Conservation (phyloP, 2,113 vertebrate genomes). For the Bothrops jararaca region DNA sequence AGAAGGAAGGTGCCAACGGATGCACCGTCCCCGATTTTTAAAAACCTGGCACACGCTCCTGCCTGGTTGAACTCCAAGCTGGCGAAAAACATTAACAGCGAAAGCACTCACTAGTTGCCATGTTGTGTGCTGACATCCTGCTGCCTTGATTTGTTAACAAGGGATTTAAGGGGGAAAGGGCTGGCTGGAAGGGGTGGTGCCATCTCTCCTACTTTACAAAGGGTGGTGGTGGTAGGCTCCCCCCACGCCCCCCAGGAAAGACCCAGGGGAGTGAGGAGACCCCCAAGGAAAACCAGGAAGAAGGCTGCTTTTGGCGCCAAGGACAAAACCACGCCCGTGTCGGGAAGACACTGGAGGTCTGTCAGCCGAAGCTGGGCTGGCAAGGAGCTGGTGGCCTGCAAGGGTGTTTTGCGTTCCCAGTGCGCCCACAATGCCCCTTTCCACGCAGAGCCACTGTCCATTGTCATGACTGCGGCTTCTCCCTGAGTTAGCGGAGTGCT, state of each 20-base stretch:
- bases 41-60: rapidly evolving
- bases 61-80: slow-evolving; percentile 1
- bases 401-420: neutral
- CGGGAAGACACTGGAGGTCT: neutral
- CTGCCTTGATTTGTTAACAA: slow-evolving; percentile 63
- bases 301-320: neutral
- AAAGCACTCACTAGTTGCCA: slow-evolving; percentile 44
- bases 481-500: neutral
- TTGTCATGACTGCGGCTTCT: neutral
- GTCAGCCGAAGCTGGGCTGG: neutral
- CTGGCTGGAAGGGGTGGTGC: neutral
- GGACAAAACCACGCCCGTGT: rapidly evolving
- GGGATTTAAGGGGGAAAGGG: slow-evolving; percentile 58
- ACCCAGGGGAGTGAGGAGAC: neutral
- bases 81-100: slow-evolving; percentile 27
- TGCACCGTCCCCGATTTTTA: neutral
- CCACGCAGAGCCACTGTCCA: neutral
- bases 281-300: neutral
- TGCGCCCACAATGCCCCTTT: neutral
- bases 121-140: slow-evolving; percentile 60
- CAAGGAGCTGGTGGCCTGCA: neutral
- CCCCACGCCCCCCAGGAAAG: rapidly evolving
- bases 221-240: neutral
- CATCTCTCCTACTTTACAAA: neutral
- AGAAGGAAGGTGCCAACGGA: neutral